These are phyloP conservation scores for Cavia porcellus DNA, from an alignment of 2,113 vertebrate species.

Conservation along the genomic window DNA sequence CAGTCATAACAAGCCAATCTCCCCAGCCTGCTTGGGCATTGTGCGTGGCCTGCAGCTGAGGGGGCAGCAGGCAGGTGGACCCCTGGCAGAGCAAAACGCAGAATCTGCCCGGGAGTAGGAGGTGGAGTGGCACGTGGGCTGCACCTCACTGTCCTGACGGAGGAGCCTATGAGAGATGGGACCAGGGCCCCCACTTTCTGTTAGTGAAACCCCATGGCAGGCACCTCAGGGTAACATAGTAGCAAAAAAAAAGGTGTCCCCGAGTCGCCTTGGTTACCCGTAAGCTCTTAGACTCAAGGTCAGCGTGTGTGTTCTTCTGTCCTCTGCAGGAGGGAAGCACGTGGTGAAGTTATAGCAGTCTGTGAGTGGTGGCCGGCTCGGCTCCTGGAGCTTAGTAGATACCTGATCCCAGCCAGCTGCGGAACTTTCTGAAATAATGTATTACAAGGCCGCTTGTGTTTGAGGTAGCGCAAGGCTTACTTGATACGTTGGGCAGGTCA, in stretches of 20 bases:
- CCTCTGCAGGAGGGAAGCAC: constrained; percentile 11
- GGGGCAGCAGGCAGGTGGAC: not conserved
- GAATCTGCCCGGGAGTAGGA: not conserved
- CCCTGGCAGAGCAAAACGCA: not conserved
- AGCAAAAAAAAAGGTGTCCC: constrained; percentile 28
- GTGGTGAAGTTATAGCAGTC: not conserved
- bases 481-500: not conserved
- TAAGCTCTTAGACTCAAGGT: constrained; percentile 18
- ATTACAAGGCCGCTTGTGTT: not conserved
- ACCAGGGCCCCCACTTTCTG: not conserved
- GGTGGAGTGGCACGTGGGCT: not conserved
- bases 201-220: constrained; percentile 34
- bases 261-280: not conserved
- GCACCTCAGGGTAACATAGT: not conserved
- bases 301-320: constrained; percentile 39
- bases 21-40: not conserved
- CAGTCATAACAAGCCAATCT: not conserved
- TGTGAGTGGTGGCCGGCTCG: constrained; percentile 20
- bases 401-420: not conserved
- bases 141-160: not conserved
- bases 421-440: constrained; percentile 33
- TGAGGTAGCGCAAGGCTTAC: not conserved
- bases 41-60: not conserved
- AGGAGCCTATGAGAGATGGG: not conserved
- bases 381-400: constrained; percentile 28